phyloP scores from a whole-genome alignment of 2,113 vertebrate species.

The Onychostruthus taczanowskii region DNA sequence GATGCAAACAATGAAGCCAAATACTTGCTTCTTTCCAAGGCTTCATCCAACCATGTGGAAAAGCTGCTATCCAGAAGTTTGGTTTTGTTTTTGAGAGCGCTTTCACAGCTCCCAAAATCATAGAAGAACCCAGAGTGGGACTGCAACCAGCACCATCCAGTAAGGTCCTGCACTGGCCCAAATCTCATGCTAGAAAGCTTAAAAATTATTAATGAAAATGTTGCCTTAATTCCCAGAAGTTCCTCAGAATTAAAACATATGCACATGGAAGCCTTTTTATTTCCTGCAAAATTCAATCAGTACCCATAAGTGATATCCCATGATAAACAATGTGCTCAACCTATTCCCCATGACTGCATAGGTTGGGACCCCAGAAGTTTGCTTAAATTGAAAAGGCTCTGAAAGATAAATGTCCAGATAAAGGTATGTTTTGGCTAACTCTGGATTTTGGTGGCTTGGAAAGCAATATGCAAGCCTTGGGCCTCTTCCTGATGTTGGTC shows the following conservation, averaged over 20 bases:
- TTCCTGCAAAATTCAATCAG: background rate
- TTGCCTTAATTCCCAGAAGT: background rate
- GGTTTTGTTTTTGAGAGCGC: background rate
- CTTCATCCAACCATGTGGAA: background rate
- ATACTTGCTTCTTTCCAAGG: background rate
- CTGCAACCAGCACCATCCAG: background rate
- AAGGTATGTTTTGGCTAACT: background rate
- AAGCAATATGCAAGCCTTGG: background rate
- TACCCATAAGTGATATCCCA: fast-evolving
- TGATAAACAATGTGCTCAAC: background rate
- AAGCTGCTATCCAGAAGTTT: background rate
- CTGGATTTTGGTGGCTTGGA: background rate
- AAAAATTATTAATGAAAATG: background rate
- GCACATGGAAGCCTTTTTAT: background rate
- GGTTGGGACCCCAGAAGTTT: background rate
- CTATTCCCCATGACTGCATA: background rate
- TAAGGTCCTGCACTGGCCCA: background rate
- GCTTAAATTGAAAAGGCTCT: background rate
- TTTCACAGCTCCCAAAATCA: background rate
- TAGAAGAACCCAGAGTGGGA: background rate
- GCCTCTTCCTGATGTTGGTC: background rate
- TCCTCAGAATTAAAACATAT: constrained; percentile 14
- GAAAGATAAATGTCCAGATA: background rate
- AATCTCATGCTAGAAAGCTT: background rate
- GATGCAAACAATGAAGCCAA: background rate